Evolutionary conservation across 2,888 invertebrate species (phyloP), one percentile per base, ranked within the genome.

Genomic region (Halictus ligatus): DNA sequence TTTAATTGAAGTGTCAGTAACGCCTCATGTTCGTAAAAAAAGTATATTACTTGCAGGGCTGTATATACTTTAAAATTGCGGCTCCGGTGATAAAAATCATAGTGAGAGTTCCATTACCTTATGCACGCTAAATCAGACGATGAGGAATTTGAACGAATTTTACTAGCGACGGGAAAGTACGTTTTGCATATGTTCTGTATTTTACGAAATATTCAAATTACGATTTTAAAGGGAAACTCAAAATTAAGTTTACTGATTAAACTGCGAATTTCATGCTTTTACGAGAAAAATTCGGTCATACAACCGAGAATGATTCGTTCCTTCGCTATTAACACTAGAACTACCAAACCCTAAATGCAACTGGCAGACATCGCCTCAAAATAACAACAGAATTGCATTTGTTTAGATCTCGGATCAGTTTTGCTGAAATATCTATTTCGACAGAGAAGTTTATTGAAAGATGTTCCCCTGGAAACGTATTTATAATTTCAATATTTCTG

Each of bases 1-100:
- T 25, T 10, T 12, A 21, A 40, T 18, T 0, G 21, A 21, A 69
- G n/a, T 15, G 40, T 54, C 69, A 18, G 12, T 3, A 40, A 48
- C n/a, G 8, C 18, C 8, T 18, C 18, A 15, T 35, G 21, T 74
- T 50, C 50, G 64, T 40, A 25, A 50, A 35, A 25, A 15, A 7
- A 12, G 10, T 60, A 50, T 74, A 29, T 72, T 18, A 46, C 29
- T 60, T n/a, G 29, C 35, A 69, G 64, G 4, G 13, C 48, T 67
- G 15, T n/a, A 35, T 79, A n/a, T 35, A 48, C 67, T 64, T 69
- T 75, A 67, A 50, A 75, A 80, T 67, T 50, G 67, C 40, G 25
- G 46, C n/a, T n/a, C 35, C 48, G 21, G 2, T 18, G 18, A 48
- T 60, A 50, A 48, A 74, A n/a, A 74, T 64, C 29, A 18, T 7